Base-by-base conservation (phyloP, 2,797 vertebrate species). In the Fistularia commersonii region DNA sequence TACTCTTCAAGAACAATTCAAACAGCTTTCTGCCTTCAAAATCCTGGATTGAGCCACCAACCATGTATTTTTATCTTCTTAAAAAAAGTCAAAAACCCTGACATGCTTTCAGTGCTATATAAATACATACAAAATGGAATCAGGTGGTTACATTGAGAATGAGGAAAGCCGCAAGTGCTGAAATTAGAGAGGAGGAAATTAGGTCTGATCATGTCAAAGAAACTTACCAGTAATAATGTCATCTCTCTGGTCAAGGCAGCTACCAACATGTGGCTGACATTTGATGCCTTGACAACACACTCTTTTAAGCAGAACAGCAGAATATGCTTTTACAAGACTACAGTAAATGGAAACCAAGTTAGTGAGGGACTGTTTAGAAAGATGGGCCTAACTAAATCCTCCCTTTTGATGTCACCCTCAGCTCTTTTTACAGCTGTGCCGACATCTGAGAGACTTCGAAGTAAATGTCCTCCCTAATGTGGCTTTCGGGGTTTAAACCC, bases 211-310 rank as follows among this genome's bases (percentile, higher is more conserved):
- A 68, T 64, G 35, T 69, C 69, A 66, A 34, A 64, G 71, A 67
- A 23, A 32, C 67, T 61, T 91, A 97, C 95, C 95, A 88, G 93
- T 92, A 70, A 95, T 93, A 75, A 96, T 93, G 69, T 93, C 91
- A 54, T 97, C 93, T 93, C 96, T 96, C 87, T 95, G 94, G 76
- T 94, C 93, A 94, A 82, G 61, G 94, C 93, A 47, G 92, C 90
- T 84, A 94, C 92, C 69, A 96, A 85, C 77, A 89, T 88, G 14
- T 94, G 91, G 76, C 93, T 93, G 42, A 91, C 93, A 34, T 95
- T 88, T 46, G 92, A 94, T 48, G 90, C 87, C 93, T 96, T 96
- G 80, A 45, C 49, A 81, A 72, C 54, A 14, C 46, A 15, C n/a
- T 11, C 62, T 57, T 36, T 48, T 42, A 48, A 48, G 59, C 41